Evolutionary conservation across 2,888 invertebrate species (phyloP), one percentile per base, ranked within the genome.

Genomic region (Sesia bembeciformis): DNA sequence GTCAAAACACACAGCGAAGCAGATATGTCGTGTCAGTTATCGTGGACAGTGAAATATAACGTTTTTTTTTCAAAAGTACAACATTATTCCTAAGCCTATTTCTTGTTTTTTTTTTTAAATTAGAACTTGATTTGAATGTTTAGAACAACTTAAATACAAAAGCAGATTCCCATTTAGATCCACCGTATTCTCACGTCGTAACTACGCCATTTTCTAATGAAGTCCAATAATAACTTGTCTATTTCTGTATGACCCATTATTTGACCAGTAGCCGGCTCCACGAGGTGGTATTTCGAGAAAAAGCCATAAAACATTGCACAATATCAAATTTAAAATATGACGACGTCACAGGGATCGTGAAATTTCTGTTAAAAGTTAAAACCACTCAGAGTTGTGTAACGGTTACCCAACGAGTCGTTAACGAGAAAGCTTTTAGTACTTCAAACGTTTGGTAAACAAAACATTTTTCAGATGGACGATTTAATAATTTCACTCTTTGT

Each of bases 191-290:
- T 64, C 64, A 61, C 66, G 66, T 63, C 56, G 57, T 63, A 59
- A 66, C 62, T 70, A 68, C 67, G 72, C 70, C 71, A 76, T 76
- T 76, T 82, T 74, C 75, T 79, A 77, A 82, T 76, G 79, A 80
- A 81, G 61, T 76, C 76, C 68, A 75, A 78, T 76, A 79, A 79
- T 81, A 81, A 65, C 64, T 67, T 51, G 62, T 74, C 79, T 84
- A 84, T 84, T 84, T 82, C 72, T 71, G 75, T 61, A 61, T 80
- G 84, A 84, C 84, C 83, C 72, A 84, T 81, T 82, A 78, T 79
- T 66, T 74, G 68, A 75, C 74, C 75, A 74, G 64, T 67, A 68
- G 65, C 65, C 64, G 64, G 64, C 67, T 63, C 68, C 67, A 73
- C 68, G 70, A 66, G 62, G 67, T 66, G 69, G 70, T 67, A 74